Percentiles rank a stretch among this genome's conserved stretches.
phyloP scores from a whole-genome alignment of 1,140 invertebrate species.

The Drosophila sechellia region DNA sequence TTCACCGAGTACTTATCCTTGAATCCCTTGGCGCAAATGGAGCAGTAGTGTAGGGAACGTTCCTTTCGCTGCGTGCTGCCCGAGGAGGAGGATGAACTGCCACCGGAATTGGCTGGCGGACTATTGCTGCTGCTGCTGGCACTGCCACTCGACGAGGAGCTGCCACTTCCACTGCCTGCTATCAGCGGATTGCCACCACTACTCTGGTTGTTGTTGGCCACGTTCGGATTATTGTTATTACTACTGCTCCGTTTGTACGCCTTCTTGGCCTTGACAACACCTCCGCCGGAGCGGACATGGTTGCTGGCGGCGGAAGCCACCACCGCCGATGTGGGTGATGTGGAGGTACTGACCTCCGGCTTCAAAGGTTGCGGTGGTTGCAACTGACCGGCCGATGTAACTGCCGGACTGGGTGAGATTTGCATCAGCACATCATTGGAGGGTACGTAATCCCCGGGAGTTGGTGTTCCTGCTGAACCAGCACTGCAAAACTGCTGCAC shows the following conservation, averaged over 20 bases:
- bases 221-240: conserved; percentile 68
- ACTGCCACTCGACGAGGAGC: conserved; percentile 67
- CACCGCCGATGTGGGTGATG: conserved; percentile 33
- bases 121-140: conserved; percentile 76
- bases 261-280: conserved; percentile 82
- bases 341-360: conserved; percentile 72
- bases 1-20: conserved; percentile 97
- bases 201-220: conserved; percentile 64
- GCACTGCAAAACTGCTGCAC: conserved; percentile 89
- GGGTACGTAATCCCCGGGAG: conserved; percentile 55
- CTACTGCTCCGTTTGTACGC: conserved; percentile 85
- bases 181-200: conserved; percentile 85
- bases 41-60: conserved; percentile 94
- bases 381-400: conserved; percentile 59
- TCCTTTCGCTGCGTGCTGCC: conserved; percentile 88
- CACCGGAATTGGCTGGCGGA: conserved; percentile 60
- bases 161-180: conserved; percentile 47
- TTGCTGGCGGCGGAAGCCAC: conserved; percentile 24
- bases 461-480: conserved; percentile 67
- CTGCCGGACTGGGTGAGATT: conserved; percentile 57
- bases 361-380: conserved; percentile 75
- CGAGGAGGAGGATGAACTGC: conserved; percentile 65
- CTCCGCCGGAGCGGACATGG: conserved; percentile 37
- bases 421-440: conserved; percentile 72
- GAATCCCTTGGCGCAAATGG: conserved; percentile 96